Evolutionary conservation across 2,113 vertebrate species (phyloP).

Genomic region (Daubentonia madagascariensis): DNA sequence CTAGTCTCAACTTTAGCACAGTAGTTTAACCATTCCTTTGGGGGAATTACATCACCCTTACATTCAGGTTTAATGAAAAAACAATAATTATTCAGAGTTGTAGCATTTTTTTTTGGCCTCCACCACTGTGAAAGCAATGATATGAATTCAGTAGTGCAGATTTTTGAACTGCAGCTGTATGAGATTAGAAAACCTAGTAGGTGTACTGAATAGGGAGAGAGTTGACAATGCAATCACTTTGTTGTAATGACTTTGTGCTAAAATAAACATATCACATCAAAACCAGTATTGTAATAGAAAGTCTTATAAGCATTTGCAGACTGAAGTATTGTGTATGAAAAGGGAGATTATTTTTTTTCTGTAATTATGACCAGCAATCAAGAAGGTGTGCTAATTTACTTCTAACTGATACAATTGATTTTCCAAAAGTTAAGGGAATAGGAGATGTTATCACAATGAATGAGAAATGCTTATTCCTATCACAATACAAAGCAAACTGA

Average conservation of each 20-base stretch:
- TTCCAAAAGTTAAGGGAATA: conserved; percentile 62
- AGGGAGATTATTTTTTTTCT: not conserved
- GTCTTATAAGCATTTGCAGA: conserved; percentile 47
- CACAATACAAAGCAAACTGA: conserved; percentile 42
- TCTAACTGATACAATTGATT: conserved; percentile 55
- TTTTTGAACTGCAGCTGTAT: not conserved
- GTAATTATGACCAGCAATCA: conserved; percentile 52
- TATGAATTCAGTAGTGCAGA: not conserved
- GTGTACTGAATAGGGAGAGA: not conserved
- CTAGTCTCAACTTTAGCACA: conserved; percentile 1
- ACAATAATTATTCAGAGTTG: not conserved
- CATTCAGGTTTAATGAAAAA: not conserved
- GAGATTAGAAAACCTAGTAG: conserved; percentile 11
- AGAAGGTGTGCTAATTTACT: conserved; percentile 63
- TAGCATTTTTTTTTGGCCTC: not conserved
- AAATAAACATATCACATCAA: conserved; percentile 52
- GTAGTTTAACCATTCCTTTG: conserved; percentile 22
- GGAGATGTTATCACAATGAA: conserved; percentile 25
- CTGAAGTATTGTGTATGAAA: conserved; percentile 56
- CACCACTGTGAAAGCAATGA: not conserved
- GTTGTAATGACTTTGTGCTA: conserved; percentile 62
- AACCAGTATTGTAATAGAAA: conserved; percentile 49
- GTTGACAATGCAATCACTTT: conserved; percentile 10
- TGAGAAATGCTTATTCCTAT: conserved; percentile 50
- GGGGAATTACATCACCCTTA: not conserved